Evolutionary conservation across 2,113 vertebrate species (phyloP).

Genomic region (Pleuronectes platessa): DNA sequence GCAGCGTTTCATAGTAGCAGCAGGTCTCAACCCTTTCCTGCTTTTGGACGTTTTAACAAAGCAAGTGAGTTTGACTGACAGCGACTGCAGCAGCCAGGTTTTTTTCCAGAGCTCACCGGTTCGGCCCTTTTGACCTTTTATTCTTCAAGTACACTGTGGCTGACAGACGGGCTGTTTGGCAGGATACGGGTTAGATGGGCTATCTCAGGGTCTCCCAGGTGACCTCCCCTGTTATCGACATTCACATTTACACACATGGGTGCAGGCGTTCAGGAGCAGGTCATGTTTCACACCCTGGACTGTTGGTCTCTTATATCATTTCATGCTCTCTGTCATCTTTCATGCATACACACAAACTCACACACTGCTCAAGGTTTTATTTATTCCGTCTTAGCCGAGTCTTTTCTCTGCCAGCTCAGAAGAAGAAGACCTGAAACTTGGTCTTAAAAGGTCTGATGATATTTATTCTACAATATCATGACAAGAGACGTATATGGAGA

Average conservation of each 20-base stretch:
- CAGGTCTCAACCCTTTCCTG: constrained; percentile 26
- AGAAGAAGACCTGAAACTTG: constrained; percentile 2
- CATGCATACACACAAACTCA: background rate
- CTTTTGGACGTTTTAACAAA: constrained; percentile 5
- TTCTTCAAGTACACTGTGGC: background rate
- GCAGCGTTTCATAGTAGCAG: constrained; percentile 19
- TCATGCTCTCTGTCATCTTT: constrained; percentile 8
- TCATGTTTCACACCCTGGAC: background rate
- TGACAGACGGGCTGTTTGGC: constrained; percentile 1
- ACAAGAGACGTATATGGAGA: constrained; percentile 18
- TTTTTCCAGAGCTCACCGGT: background rate
- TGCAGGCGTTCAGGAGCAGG: constrained; percentile 6
- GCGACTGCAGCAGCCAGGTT: constrained; percentile 4
- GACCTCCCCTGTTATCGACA: constrained; percentile 27
- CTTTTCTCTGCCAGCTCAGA: constrained; percentile 27
- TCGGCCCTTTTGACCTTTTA: background rate
- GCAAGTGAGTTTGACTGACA: constrained; percentile 11
- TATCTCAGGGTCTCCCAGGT: constrained; percentile 56
- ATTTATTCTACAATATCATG: constrained; percentile 74
- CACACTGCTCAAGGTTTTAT: constrained; percentile 30
- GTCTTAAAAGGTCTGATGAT: constrained; percentile 49
- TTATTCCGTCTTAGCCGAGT: constrained; percentile 47
- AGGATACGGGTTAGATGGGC: constrained; percentile 19
- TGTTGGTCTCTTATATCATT: background rate
- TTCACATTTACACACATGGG: background rate